Evolutionary conservation across 2,888 invertebrate species (phyloP).

Genomic region (Rhagonycha lutea): DNA sequence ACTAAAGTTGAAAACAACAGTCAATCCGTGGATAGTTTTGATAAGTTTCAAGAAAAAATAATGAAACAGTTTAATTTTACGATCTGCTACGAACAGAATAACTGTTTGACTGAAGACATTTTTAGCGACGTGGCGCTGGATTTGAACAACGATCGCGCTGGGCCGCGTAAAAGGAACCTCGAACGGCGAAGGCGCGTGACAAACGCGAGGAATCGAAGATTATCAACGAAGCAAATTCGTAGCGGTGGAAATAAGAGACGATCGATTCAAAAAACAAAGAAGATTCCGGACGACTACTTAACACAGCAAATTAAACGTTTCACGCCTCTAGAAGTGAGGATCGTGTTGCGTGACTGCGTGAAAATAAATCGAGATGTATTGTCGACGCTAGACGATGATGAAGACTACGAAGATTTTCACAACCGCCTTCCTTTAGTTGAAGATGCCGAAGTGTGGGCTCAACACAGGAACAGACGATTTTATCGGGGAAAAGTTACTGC

Average conservation of each 20-base stretch:
- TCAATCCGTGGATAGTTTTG: background rate
- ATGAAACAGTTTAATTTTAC: conserved; percentile 5
- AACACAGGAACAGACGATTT: conserved; percentile 63
- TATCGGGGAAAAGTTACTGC: conserved; percentile 60
- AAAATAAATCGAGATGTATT: background rate
- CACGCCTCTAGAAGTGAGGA: background rate
- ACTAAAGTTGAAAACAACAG: background rate
- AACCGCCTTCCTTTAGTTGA: background rate
- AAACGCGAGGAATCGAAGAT: background rate
- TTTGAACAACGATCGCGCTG: background rate
- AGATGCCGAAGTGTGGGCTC: conserved; percentile 62
- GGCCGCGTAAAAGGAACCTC: background rate
- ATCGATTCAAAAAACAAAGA: background rate
- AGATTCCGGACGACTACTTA: background rate
- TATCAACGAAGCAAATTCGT: background rate
- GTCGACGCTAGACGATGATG: background rate
- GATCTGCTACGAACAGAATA: background rate
- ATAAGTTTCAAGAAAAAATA: conserved; percentile 10
- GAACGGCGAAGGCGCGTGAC: background rate
- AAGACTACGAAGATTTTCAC: background rate
- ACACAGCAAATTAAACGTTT: background rate
- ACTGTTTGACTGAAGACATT: background rate
- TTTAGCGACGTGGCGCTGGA: background rate
- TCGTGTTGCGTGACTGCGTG: background rate
- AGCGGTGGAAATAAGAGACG: background rate